Evolutionary conservation across 2,888 invertebrate genomes (phyloP), one percentile per base, ranked within the genome.

Genomic region (Drosophila nr. medialis): DNA sequence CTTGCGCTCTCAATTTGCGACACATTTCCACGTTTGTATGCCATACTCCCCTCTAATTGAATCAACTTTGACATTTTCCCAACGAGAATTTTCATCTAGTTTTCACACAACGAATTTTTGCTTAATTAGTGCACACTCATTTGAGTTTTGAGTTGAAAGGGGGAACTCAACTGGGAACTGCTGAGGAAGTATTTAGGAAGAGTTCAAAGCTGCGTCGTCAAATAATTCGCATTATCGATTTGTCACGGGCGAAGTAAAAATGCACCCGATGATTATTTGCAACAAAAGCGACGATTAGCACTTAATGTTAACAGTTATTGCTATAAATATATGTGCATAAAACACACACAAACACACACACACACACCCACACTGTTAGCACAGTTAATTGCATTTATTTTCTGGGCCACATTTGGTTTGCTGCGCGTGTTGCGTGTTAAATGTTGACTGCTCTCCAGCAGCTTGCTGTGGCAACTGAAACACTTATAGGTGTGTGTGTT

Each of bases 1-100:
- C 86, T 77, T 88, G 89, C 90, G 87, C 85, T 82, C 66, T 77
- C 53, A 29, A 8, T 59, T 60, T 51, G 32, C n/a, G 45, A 18
- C 64, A 65, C 51, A 69, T 75, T 69, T 67, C 27, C 45, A 45
- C 40, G 67, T 40, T 38, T 55, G 58, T 56, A 42, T 62, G 48
- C 21, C 10, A 29, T 30, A 29, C 50, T 51, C 40, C 51, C 49
- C 40, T 54, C 45, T 18, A 36, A 45, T 54, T 56, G 48, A n/a
- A 53, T 74, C 63, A 82, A 80, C 75, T 80, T 69, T 80, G 67
- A 68, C 80, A 79, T 80, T 80, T 66, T 66, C 62, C 49, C 45
- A 24, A 15, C 24, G 45, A 55, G 54, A 30, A 27, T 27, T 24
- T 27, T 40, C 45, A 75, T 55, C 45, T 18, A 38, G 21, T 49